Evolutionary conservation across 2,797 vertebrate genomes (phyloP).

Genomic region (Diceros bicornis): DNA sequence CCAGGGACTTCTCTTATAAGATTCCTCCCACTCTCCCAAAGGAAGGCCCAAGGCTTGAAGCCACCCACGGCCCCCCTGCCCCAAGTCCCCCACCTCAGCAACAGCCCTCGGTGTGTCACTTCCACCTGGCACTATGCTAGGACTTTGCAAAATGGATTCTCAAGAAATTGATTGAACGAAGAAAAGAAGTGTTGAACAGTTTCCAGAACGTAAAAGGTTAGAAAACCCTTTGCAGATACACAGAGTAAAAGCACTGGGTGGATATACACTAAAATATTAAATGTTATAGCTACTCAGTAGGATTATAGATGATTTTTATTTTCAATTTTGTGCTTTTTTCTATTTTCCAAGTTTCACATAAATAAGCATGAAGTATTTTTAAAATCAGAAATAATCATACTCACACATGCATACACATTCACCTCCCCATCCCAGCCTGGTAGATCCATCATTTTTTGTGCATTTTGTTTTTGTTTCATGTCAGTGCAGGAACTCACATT

Average conservation of each 20-base stretch:
- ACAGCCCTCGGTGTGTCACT: not conserved
- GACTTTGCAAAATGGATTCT: not conserved
- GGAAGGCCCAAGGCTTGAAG: too few relatives aligned
- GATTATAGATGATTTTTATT: not conserved
- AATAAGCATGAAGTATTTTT: not conserved
- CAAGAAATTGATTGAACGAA: not conserved
- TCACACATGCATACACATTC: not conserved
- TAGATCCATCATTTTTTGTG: not conserved
- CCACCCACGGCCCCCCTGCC: fast-evolving
- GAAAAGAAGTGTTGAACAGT: not conserved
- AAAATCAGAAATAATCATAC: not conserved
- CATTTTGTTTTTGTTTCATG: not conserved
- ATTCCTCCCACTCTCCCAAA: not conserved
- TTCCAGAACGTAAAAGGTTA: not conserved
- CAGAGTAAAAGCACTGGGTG: not conserved
- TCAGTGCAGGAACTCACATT: not conserved
- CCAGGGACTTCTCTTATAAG: not conserved
- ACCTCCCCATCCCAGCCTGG: not conserved
- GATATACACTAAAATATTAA: not conserved
- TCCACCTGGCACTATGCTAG: not conserved
- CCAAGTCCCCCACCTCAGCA: not conserved
- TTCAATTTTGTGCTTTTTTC: not conserved
- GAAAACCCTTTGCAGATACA: not conserved
- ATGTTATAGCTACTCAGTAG: not conserved
- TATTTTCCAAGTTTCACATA: not conserved